Conservation (phyloP, 2,113 vertebrate genomes). For the Pseudorectes ferrugineus region DNA sequence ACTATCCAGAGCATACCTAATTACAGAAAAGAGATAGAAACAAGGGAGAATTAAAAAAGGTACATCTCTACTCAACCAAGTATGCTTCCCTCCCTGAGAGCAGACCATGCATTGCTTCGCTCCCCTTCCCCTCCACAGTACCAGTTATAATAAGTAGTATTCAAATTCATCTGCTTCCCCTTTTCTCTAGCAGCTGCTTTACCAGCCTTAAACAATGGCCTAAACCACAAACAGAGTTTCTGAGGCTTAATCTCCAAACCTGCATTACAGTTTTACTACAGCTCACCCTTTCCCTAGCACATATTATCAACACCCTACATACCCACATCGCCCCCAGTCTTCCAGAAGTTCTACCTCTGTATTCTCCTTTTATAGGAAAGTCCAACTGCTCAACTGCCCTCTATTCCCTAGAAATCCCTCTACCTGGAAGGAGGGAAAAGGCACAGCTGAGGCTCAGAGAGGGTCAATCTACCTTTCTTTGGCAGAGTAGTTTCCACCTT, state of each 20-base stretch:
- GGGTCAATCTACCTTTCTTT: not conserved
- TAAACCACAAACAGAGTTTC: not conserved
- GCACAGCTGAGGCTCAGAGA: not conserved
- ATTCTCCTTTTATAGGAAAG: not conserved
- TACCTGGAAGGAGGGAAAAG: not conserved
- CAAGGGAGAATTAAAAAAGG: not conserved
- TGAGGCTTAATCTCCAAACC: not conserved
- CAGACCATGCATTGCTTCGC: not conserved
- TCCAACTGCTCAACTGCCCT: not conserved
- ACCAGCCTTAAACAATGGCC: not conserved
- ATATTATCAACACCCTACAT: not conserved
- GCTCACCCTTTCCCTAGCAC: not conserved
- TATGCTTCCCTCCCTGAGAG: not conserved
- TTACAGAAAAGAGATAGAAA: not conserved
- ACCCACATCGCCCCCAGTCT: not conserved
- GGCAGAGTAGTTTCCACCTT: not conserved
- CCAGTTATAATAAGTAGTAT: not conserved
- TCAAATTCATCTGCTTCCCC: not conserved
- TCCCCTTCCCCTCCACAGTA: not conserved
- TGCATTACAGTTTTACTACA: not conserved
- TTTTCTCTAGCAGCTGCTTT: not conserved
- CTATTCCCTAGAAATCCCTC: not conserved
- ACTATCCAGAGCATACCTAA: not conserved
- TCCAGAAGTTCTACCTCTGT: not conserved
- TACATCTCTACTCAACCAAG: not conserved